A percentile compares a stretch with the other conserved stretches of the same genome.
Conservation (phyloP, 1,140 invertebrate species). For the Phenacoccus solenopsis region DNA sequence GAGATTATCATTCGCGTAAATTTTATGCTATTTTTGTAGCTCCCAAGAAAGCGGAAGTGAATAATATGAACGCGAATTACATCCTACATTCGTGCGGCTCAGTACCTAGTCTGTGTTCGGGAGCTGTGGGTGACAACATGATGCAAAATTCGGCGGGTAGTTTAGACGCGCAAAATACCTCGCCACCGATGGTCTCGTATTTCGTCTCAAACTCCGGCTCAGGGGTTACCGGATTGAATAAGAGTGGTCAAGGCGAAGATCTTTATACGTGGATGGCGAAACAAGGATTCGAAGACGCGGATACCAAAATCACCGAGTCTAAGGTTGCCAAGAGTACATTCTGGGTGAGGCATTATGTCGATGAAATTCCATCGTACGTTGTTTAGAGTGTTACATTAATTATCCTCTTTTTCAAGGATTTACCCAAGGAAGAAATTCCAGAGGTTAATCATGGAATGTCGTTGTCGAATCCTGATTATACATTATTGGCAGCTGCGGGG, state of each 20-base stretch:
- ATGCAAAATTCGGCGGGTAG: constrained; percentile 13
- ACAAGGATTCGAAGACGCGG: constrained; percentile 43
- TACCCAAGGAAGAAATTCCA: not conserved
- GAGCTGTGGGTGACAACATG: constrained; percentile 11
- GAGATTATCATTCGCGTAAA: too few species aligned
- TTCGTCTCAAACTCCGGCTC: not conserved
- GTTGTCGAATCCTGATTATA: constrained; percentile 25
- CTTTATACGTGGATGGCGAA: constrained; percentile 92
- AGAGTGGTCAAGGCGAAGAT: constrained; percentile 53
- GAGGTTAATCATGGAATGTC: constrained; percentile 19
- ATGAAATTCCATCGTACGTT: too few species aligned
- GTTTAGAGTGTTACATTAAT: not conserved
- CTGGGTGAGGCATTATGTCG: not conserved
- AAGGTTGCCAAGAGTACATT: constrained; percentile 5
- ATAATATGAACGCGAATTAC: not conserved
- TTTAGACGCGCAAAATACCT: constrained; percentile 23
- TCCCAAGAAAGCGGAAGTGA: not conserved
- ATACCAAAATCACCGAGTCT: constrained; percentile 4
- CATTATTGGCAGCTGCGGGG: constrained; percentile 27
- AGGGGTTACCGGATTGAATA: not conserved
- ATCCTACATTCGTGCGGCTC: not conserved
- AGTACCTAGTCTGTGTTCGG: not conserved
- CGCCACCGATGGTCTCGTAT: constrained; percentile 20
- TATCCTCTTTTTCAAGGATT: not conserved
- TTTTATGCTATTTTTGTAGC: not conserved